Base-by-base conservation (phyloP, 2,797 vertebrate genomes). In the Martes flavigula region DNA sequence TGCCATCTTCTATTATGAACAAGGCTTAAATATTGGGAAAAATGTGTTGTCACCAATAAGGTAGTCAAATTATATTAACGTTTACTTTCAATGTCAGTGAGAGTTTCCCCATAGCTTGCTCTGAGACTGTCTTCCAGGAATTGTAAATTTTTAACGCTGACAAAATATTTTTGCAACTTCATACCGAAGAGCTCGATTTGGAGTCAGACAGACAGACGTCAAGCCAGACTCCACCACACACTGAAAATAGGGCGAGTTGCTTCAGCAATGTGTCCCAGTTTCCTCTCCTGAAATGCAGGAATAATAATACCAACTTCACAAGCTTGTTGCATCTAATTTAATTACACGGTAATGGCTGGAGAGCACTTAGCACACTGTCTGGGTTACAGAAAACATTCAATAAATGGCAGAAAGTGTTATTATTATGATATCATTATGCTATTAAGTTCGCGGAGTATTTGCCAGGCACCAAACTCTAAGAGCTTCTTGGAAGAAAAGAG, bases 401-500 rank as follows among this genome's bases (percentile, higher is more conserved):
- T 78, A 96, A 95, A 78, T 64, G 60, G 89, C 54, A 94, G 23
- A 96, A 95, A 95, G 81, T 51, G 70, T 92, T 90, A 94, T 91
- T 58, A 93, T 64, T 75, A 86, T 95, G 90, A 75, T 87, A 70
- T 97, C 91, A 97, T 96, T 95, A 96, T 38, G 93, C 90, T 94
- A 96, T 90, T 94, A 97, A 92, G 78, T 90, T 92, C 60, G 58
- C 27, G 20, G 93, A 95, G 64, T 62, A 66, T 83, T 86, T 96
- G 54, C 94, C 96, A 97, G 89, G 75, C 94, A 96, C 66, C 51
- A 40, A 87, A 96, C 95, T 95, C 38, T 86, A 90, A 95, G 79
- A 95, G 91, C 91, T 98, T 97, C 96, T 95, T 89, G 89, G 90
- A 94, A 97, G 83, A 96, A 93, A 93, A 87, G 78, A 92, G 4